These are phyloP conservation scores for Hypotaenidia okinawae DNA, from an alignment of 2,797 vertebrate genomes.

Conservation along the genomic window DNA sequence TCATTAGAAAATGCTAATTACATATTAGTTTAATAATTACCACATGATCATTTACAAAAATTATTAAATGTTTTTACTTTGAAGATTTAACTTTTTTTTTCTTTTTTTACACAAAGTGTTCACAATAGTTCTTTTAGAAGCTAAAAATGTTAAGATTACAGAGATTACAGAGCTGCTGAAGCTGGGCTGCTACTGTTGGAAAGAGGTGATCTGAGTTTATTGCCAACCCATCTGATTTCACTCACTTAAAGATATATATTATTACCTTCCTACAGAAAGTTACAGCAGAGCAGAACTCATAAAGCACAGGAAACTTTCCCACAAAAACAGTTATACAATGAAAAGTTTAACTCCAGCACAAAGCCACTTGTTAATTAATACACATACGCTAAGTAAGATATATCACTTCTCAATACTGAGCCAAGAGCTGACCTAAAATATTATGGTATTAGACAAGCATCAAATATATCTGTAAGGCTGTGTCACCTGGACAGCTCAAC, in stretches of 20 bases:
- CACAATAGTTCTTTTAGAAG: neutral
- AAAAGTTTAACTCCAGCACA: slow-evolving; percentile 5
- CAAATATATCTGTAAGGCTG: neutral
- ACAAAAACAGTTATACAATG: neutral
- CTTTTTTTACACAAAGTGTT: neutral
- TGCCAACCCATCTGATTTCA: neutral
- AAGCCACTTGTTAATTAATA: neutral
- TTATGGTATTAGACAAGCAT: neutral
- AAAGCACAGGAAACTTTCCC: neutral
- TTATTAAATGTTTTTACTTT: slow-evolving; percentile 58
- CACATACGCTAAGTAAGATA: neutral
- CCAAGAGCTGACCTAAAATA: neutral
- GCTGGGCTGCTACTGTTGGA: neutral
- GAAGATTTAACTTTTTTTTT: slow-evolving; percentile 32
- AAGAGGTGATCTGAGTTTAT: slow-evolving; percentile 7
- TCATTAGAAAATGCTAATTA: slow-evolving; percentile 73
- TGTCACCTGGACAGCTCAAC: neutral
- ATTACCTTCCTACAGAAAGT: slow-evolving; percentile 16
- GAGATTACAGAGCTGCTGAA: neutral
- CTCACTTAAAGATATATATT: neutral
- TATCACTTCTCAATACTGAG: neutral
- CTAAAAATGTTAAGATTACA: neutral
- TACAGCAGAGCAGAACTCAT: neutral
- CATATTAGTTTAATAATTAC: slow-evolving; percentile 69
- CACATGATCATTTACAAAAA: slow-evolving; percentile 65